Evolutionary conservation across 1,140 invertebrate genomes (phyloP), one percentile per base, ranked within the genome.

Genomic region (Rhysida immarginata): DNA sequence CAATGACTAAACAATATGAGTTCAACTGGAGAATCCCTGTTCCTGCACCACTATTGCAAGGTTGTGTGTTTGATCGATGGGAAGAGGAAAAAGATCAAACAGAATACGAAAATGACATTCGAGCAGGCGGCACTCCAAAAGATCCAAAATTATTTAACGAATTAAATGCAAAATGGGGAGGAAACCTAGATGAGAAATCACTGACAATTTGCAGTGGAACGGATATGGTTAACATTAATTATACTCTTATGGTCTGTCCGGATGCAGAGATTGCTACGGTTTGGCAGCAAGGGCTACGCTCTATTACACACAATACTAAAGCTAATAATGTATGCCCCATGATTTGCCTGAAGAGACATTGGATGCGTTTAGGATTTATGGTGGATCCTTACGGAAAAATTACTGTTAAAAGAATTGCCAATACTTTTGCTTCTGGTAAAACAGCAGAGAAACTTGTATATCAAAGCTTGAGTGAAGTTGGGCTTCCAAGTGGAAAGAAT

Each of bases 1-100:
- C n/a, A n/a, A 95, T 95, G 94, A 96, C 95, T 61, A 99, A 99
- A 73, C 87, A 85, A 69, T 96, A 93, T 75, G 94, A 98, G 65
- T 99, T 98, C 77, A 89, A 94, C 75, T 99, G 95, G 95, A 86
- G 86, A 67, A 87, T 91, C 60, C 81, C 87, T 50, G 88, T 98
- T 51, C 93, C 94, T 27, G 82, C 93, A 64, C 74, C 80, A 24
- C 75, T 99, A 20, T 77, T 90, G 29, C 78, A 83, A 60, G 96
- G 87, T 53, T 81, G 79, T 60, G 71, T 81, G 3, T 94, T 97
- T 70, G 95, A 99, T 76, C 78, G 92, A 60, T 99, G 94, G 91
- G 89, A 90, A 55, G 96, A 99, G 72, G 81, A 82, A 67, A 65
- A n/a, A n/a, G n/a, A n/a, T n/a, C n/a, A n/a, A n/a, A n/a, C n/a